A percentile compares a stretch with the other conserved stretches of the same genome.
Evolutionary conservation across 2,113 vertebrate genomes (phyloP).

Genomic region (Vireo altiloquus): DNA sequence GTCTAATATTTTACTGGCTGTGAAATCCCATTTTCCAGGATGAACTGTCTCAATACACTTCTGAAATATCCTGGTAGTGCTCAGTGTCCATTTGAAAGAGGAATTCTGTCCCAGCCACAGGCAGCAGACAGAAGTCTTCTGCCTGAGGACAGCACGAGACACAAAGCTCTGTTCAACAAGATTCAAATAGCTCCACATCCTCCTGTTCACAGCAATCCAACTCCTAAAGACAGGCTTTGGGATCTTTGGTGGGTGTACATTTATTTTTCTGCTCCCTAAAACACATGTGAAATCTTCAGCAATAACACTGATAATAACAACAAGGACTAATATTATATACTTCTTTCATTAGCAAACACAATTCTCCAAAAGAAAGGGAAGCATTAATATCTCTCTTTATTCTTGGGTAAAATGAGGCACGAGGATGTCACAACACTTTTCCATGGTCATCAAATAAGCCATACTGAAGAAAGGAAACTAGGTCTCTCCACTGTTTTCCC

Average conservation of each 20-base stretch:
- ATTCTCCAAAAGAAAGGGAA: not conserved
- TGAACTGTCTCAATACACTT: constrained; percentile 23
- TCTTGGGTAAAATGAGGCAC: not conserved
- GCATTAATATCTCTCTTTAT: not conserved
- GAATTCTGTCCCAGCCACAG: not conserved
- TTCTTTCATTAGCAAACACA: not conserved
- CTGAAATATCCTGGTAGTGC: not conserved
- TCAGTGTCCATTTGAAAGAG: not conserved
- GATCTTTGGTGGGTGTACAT: accelerated
- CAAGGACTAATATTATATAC: no score
- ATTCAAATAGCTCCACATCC: not conserved
- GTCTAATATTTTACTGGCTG: constrained; percentile 52
- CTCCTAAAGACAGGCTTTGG: not conserved
- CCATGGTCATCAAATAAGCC: not conserved
- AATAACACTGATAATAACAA: not conserved
- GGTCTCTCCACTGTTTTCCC: not conserved
- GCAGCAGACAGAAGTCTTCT: not conserved
- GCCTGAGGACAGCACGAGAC: not conserved
- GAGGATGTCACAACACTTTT: not conserved
- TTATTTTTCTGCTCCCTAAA: not conserved
- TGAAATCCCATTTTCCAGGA: constrained; percentile 54
- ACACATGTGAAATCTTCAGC: not conserved
- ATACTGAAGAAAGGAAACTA: not conserved
- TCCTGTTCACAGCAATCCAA: not conserved
- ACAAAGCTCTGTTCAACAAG: not conserved